Conservation (phyloP, 1,140 invertebrate species). For the Aphaenogaster ashmeadi region DNA sequence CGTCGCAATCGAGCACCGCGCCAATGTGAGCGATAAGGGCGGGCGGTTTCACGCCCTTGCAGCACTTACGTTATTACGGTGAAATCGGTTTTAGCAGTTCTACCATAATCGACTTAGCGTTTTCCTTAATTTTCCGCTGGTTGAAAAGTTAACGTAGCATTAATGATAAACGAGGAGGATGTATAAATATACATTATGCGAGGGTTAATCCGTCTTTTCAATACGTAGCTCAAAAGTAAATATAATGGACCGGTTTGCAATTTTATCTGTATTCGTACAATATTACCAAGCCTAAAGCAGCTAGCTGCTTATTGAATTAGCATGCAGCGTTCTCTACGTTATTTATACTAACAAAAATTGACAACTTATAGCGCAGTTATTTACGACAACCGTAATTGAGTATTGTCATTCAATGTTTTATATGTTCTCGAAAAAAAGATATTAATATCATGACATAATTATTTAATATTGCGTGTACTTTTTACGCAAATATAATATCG, state of each 20-base stretch:
- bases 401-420: not conserved
- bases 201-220: not conserved
- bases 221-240: not conserved
- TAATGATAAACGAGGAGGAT: not conserved
- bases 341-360: not conserved
- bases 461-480: not conserved
- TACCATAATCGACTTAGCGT: constrained; percentile 47
- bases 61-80: constrained; percentile 60
- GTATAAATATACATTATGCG: not conserved
- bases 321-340: not conserved
- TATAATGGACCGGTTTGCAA: not conserved
- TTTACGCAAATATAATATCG: not conserved
- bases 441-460: constrained; percentile 1
- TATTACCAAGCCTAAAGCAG: not conserved
- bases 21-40: constrained; percentile 52
- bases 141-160: not conserved
- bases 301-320: not conserved
- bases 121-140: constrained; percentile 42
- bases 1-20: constrained; percentile 36
- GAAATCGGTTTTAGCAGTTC: constrained; percentile 56
- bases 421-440: not conserved
- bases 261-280: not conserved
- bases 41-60: constrained; percentile 8
- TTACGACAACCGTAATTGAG: not conserved
- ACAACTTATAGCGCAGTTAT: not conserved